phyloP scores from a whole-genome alignment of 2,113 vertebrate species.

The Poicephalus gulielmi region DNA sequence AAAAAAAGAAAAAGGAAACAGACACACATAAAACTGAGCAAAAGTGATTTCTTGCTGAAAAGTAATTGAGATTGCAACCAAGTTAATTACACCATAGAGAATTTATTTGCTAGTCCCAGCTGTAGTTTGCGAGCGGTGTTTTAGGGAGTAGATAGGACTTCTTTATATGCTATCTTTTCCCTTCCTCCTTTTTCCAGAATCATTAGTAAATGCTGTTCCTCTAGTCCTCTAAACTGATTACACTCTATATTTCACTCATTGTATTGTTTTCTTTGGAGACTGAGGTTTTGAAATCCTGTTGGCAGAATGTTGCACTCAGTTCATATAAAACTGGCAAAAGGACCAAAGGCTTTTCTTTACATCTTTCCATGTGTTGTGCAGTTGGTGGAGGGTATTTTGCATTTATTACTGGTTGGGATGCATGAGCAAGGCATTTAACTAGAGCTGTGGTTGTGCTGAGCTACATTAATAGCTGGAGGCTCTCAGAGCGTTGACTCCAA shows the following conservation, averaged over 20 bases:
- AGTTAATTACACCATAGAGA: constrained; percentile 82
- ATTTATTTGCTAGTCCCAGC: constrained; percentile 78
- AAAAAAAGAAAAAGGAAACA: constrained; percentile 77
- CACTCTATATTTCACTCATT: constrained; percentile 53
- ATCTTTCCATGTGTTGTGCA: background rate
- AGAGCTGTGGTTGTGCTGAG: background rate
- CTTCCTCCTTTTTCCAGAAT: constrained; percentile 14
- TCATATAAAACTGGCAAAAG: background rate
- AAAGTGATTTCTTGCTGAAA: constrained; percentile 77
- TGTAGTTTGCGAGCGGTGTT: constrained; percentile 39
- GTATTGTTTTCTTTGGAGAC: constrained; percentile 63
- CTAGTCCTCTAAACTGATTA: constrained; percentile 22
- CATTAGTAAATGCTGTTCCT: constrained; percentile 41
- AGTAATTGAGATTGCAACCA: constrained; percentile 82
- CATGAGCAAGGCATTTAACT: background rate
- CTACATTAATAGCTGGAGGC: background rate
- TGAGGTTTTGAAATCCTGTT: constrained; percentile 68
- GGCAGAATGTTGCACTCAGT: background rate
- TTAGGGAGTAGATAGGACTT: background rate
- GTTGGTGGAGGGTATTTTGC: background rate
- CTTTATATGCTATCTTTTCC: background rate
- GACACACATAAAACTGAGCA: constrained; percentile 78
- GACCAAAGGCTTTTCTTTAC: background rate
- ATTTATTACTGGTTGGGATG: background rate
- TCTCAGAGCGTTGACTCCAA: background rate